Base-by-base conservation (phyloP, 2,888 invertebrate genomes). In the Branchipolynoe longqiensis region DNA sequence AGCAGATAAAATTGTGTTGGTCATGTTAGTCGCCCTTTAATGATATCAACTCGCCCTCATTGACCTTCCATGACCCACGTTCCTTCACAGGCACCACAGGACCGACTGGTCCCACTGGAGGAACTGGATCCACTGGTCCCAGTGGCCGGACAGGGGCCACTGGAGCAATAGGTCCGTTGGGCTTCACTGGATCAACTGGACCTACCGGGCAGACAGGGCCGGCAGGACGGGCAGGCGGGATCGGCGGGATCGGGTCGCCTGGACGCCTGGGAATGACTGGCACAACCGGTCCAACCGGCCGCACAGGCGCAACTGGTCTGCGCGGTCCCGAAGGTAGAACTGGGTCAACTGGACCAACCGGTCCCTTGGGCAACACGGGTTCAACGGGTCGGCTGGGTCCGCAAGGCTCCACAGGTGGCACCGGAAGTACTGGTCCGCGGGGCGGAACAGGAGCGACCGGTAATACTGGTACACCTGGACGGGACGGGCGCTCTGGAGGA, bases 181-280 rank as follows among this genome's bases (percentile, higher is more conserved):
- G 97, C 0, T 95, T 85, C n/a, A 74, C 58, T 36, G 85, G 85
- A n/a, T 28, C 1, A 25, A 84, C 84, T 48, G 84, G 84, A 54
- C n/a, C 69, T 25, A 48, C 84, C 22, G 84, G 84, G 12, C 56
- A 25, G 18, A 62, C 59, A 41, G 84, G 84, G n/a, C 40, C 83
- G 31, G 48, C 74, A 38, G 85, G 85, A 25, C 40, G 54, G 12
- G 31, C 18, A 25, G 98, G 97, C 0, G 95, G 85, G 14, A 73
- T 78, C 14, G 84, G 84, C 31, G 58, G 36, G 31, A 78, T 56
- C 38, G 85, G 87, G 3, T 74, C 18, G 0, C 48, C 14, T n/a
- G 85, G 85, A 25, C 22, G 28, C 2, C 14, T 36, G 54, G 84
- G 84, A 41, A 18, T 8, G 0, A 74, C 84, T 14, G 84, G 84